phyloP scores from a whole-genome alignment of 2,797 vertebrate genomes.

The Staurois parvus region DNA sequence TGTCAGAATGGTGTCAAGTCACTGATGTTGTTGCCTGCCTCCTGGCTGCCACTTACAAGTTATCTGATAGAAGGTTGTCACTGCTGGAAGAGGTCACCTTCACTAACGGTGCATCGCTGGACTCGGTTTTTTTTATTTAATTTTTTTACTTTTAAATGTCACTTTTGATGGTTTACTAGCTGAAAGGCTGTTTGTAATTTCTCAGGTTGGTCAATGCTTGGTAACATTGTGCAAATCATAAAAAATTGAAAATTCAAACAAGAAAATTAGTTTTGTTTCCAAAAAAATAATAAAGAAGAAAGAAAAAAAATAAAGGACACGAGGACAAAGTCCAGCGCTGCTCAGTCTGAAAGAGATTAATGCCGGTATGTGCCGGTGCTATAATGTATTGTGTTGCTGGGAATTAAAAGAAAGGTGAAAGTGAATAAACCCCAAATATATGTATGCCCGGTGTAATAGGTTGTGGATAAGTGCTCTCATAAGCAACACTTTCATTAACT shows the following conservation, averaged over 20 bases:
- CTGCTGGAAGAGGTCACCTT: constrained; percentile 55
- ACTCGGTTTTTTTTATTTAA: background rate
- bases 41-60: constrained; percentile 34
- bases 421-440: no score
- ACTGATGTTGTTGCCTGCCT: constrained; percentile 46
- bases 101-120: constrained; percentile 23
- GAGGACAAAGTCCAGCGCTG: no score
- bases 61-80: constrained; percentile 52
- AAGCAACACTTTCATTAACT: no score
- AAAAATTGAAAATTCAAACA: background rate
- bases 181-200: background rate
- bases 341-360: no score
- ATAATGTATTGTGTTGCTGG: no score
- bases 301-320: background rate
- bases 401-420: no score
- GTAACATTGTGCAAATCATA: constrained; percentile 6
- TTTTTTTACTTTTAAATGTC: constrained; percentile 12
- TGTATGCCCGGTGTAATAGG: no score
- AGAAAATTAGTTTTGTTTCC: constrained; percentile 5
- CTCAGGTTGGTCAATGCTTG: constrained; percentile 10
- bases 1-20: constrained; percentile 47
- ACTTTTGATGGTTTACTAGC: constrained; percentile 9
- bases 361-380: no score
- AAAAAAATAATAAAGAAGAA: background rate
- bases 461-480: no score